Conservation (phyloP, 1,140 invertebrate genomes). For the Apis laboriosa region DNA sequence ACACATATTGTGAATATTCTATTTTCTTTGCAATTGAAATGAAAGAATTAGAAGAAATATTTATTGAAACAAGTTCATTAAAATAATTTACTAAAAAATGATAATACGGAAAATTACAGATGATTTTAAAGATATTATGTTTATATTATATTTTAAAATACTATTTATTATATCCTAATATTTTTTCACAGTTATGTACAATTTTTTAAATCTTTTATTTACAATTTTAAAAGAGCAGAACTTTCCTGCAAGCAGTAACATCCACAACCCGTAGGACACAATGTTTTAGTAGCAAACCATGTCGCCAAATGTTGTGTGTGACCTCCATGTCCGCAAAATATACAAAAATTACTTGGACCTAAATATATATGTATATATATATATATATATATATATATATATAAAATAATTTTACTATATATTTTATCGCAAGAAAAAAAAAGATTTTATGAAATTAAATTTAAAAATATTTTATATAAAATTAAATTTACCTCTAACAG, state of each 20-base stretch:
- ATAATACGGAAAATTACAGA: background rate
- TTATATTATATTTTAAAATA: conserved; percentile 1
- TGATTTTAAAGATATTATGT: conserved; percentile 30
- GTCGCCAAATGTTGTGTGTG: conserved; percentile 90
- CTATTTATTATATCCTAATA: conserved; percentile 36
- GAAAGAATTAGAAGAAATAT: conserved; percentile 1
- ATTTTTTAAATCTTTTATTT: conserved; percentile 47
- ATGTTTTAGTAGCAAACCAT: conserved; percentile 88
- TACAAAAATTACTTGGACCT: conserved; percentile 89
- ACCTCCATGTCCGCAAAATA: conserved; percentile 94
- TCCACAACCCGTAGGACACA: conserved; percentile 92
- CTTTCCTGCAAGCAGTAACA: conserved; percentile 91
- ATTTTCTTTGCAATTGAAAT: conserved; percentile 16
- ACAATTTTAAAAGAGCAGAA: conserved; percentile 70
- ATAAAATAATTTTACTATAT: background rate
- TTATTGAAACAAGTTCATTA: conserved; percentile 1
- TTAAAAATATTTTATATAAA: background rate
- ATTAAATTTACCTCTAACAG: conserved; percentile 86
- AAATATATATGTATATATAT: conserved; percentile 35
- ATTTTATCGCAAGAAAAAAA: background rate
- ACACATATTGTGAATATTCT: background rate
- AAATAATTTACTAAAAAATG: background rate
- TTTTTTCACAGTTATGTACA: conserved; percentile 51
- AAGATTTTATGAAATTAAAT: background rate
- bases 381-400: no score